Percentiles rank a stretch among this genome's conserved stretches.
Conservation (phyloP, 2,797 vertebrate genomes). For the Tokudaia muenninki region DNA sequence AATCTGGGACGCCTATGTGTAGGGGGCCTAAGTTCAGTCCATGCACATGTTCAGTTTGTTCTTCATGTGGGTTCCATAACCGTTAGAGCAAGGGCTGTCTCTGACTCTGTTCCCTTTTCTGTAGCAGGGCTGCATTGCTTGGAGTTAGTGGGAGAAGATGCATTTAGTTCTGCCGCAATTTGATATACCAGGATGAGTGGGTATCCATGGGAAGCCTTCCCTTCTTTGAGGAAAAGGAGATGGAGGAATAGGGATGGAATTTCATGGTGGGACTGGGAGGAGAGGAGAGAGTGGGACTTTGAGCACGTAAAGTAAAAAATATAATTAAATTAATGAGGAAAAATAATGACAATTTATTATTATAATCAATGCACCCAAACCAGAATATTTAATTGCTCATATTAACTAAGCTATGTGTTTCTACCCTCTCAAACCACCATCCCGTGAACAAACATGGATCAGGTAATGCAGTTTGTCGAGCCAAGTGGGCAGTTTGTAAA, state of each 20-base stretch:
- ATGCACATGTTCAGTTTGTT: neutral
- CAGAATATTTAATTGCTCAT: neutral
- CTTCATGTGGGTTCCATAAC: neutral
- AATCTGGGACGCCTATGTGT: neutral
- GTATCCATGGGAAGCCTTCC: neutral
- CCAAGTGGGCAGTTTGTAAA: too few species aligned
- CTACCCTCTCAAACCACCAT: accelerated
- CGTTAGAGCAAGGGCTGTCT: neutral
- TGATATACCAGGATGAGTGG: neutral
- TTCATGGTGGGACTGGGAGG: neutral
- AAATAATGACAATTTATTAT: neutral
- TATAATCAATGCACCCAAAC: neutral
- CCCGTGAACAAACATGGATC: neutral
- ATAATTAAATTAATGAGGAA: neutral
- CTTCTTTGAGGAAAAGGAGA: too few species aligned
- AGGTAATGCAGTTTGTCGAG: too few species aligned
- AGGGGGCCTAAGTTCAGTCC: too few species aligned
- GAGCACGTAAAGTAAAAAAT: neutral
- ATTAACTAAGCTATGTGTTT: conserved; percentile 50
- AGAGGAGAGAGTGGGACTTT: neutral
- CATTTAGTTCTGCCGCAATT: neutral
- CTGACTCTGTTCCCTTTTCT: neutral
- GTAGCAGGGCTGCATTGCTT: neutral
- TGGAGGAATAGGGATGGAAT: neutral
- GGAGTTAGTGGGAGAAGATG: neutral